Percentiles rank a stretch among this genome's conserved stretches.
phyloP scores from a whole-genome alignment of 2,888 invertebrate genomes.

The Liodrosophila aerea region DNA sequence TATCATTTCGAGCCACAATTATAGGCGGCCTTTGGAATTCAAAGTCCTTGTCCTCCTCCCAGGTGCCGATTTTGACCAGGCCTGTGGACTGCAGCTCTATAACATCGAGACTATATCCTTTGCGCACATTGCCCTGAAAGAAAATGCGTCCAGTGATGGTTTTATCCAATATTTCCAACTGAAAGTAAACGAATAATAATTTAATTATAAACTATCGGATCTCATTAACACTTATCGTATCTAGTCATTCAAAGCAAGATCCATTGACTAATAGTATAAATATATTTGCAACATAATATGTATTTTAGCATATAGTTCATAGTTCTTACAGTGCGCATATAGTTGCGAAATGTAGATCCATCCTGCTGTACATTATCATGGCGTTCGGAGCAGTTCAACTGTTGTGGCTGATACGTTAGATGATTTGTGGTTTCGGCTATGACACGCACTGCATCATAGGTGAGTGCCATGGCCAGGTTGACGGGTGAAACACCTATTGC shows the following conservation, averaged over 20 bases:
- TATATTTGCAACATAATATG: too few relatives aligned
- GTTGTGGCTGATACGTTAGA: constrained; percentile 83
- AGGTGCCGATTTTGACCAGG: constrained; percentile 86
- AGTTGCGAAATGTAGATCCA: constrained; percentile 92
- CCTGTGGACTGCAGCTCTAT: constrained; percentile 86
- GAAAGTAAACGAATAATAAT: background rate
- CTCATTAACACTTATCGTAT: too few relatives aligned
- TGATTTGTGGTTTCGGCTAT: constrained; percentile 90
- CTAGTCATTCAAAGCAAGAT: too few relatives aligned
- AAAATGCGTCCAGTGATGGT: constrained; percentile 88
- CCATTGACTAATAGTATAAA: too few relatives aligned
- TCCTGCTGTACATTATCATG: constrained; percentile 87
- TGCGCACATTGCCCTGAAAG: constrained; percentile 90
- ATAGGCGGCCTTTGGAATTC: constrained; percentile 83
- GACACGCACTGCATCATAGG: constrained; percentile 92
- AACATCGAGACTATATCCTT: constrained; percentile 87
- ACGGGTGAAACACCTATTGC: constrained; percentile 71
- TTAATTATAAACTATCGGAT: background rate
- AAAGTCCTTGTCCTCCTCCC: constrained; percentile 86
- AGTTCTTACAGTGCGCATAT: constrained; percentile 83
- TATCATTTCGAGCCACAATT: constrained; percentile 80
- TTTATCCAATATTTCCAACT: constrained; percentile 83
- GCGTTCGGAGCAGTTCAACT: constrained; percentile 85
- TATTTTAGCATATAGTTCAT: background rate
- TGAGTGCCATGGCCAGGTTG: constrained; percentile 88